Evolutionary conservation across 2,113 vertebrate genomes (phyloP).

Genomic region (Asarcornis scutulata): DNA sequence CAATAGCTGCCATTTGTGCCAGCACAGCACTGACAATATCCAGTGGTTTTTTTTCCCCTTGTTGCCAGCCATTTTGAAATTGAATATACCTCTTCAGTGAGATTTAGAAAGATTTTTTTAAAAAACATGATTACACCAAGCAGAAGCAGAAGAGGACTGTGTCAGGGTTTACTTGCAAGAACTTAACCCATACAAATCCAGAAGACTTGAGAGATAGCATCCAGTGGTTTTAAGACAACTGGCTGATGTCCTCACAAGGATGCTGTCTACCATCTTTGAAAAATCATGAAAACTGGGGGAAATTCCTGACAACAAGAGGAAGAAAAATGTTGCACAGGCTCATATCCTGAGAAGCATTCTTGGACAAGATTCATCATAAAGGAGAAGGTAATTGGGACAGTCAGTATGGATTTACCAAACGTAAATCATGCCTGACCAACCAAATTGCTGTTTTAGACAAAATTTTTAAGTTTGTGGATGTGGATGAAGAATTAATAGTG

Average conservation of each 20-base stretch:
- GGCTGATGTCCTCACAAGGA: not conserved
- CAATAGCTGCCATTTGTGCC: not conserved
- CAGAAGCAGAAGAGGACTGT: not conserved
- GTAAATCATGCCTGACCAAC: not conserved
- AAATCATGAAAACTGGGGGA: not conserved
- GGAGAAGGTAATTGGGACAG: not conserved
- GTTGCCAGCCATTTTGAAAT: not conserved
- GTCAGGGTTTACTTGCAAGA: not conserved
- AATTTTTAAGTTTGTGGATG: not conserved
- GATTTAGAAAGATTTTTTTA: not conserved
- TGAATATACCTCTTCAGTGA: not conserved
- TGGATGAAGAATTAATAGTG: not conserved
- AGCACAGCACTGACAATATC: not conserved
- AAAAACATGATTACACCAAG: not conserved
- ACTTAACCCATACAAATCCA: not conserved
- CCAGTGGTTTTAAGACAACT: not conserved
- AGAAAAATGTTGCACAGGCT: not conserved
- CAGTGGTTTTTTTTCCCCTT: not conserved
- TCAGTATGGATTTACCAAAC: not conserved
- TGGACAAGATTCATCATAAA: not conserved
- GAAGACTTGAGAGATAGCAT: not conserved
- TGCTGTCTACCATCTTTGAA: not conserved
- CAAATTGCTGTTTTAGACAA: not conserved
- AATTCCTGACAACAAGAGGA: not conserved
- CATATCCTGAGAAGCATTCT: not conserved